Evolutionary conservation across 2,888 invertebrate species (phyloP).

Genomic region (Acanthosepion pharaonis): DNA sequence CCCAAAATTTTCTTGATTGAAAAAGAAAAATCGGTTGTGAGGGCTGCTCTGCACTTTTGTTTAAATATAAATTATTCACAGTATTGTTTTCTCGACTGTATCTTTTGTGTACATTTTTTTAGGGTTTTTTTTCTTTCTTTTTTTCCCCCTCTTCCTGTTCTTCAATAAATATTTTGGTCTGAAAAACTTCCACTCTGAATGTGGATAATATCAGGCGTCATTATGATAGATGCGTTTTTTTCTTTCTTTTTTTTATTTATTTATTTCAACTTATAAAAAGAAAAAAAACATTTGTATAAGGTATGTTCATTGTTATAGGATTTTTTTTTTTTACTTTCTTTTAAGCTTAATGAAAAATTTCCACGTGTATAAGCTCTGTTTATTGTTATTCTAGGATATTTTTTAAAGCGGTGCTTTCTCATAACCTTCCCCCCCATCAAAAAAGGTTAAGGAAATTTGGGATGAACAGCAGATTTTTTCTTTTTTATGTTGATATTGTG

Average conservation of each 20-base stretch:
- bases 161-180: too few relatives aligned
- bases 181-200: background rate
- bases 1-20: background rate
- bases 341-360: background rate
- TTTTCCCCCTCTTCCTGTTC: background rate
- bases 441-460: background rate
- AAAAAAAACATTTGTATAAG: background rate
- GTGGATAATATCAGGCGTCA: background rate
- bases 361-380: background rate
- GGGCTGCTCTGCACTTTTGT: background rate
- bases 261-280: background rate
- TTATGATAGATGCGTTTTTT: background rate
- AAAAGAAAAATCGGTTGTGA: background rate
- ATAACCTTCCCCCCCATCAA: background rate
- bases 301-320: background rate
- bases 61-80: background rate
- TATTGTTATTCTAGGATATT: background rate
- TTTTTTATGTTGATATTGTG: background rate
- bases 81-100: background rate
- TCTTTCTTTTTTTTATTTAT: background rate
- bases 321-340: background rate
- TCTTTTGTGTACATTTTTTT: background rate
- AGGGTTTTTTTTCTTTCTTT: too few relatives aligned
- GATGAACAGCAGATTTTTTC: background rate
- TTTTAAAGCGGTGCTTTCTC: conserved; percentile 4